Evolutionary conservation across 2,113 vertebrate species (phyloP), one percentile per base, ranked within the genome.

Genomic region (Syngnathus typhle): DNA sequence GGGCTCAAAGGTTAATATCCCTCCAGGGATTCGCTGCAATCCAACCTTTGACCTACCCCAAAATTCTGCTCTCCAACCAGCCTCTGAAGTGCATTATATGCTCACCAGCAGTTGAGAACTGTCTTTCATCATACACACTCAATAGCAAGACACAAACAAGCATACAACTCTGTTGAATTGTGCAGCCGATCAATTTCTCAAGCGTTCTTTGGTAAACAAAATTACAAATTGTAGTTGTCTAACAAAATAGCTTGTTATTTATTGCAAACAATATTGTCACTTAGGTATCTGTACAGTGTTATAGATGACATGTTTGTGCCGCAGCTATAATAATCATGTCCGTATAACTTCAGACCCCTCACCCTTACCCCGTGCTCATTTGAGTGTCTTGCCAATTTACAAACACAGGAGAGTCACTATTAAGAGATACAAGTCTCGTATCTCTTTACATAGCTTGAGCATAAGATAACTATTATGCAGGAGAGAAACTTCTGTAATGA

Each of bases 1-100:
- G 44, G 65, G 52, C 61, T 77, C 71, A 68, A 65, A 61, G 75
- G 72, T 81, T 82, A 79, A 77, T 75, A 72, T 70, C 46, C 64
- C 71, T 64, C 49, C 1, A 1, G 64, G 74, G 77, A 64, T 13
- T 66, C 60, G 47, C 43, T 61, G 65, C 67, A 60, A 65, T n/a
- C 32, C 64, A 69, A 83, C 82, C 76, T 47, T 60, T 72, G 77
- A 84, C 82, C 82, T 86, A 84, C 85, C 84, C 78, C 82, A 85
- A 69, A 69, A 75, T 73, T 76, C 70, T 66, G 19, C 67, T 64
- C 69, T 66, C 58, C 66, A 70, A 64, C 66, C 63, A 43, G 67
- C 71, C 69, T 85, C 79, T 81, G 79, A 68, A 74, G 67, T 37
- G 15, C 70, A 82, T 84, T 78, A 80, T n/a, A 72, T 68, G 79